Evolutionary conservation across 2,113 vertebrate species (phyloP), one percentile per base, ranked within the genome.

Genomic region (Herpetotheres cachinnans): DNA sequence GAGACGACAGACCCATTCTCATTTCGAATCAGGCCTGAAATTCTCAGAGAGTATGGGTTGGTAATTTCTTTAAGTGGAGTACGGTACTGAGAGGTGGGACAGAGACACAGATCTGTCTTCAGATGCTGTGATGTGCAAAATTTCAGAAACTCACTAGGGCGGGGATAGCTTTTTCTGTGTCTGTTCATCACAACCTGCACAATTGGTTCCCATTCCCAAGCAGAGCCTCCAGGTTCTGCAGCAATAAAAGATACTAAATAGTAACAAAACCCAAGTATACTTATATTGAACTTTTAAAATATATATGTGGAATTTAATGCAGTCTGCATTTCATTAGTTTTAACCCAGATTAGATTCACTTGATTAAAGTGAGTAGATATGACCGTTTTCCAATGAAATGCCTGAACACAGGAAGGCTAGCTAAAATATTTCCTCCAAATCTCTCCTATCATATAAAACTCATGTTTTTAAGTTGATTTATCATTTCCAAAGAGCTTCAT

Each of bases 321-420:
- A 86, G 56, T 16, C 72, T 89, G 86, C 15, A 81, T 93, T 89
- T 86, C 42, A 83, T 95, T 93, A 93, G 29, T 78, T 97, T 94
- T 61, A 91, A 73, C 32, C 11, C 40, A 59, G 36, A 83, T 13
- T 89, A 47, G 59, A 62, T 78, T 90, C 62, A 77, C n/a, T 90
- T 86, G 47, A 89, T 66, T 76, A 34, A 90, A 90, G 34, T 42
- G 18, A 83, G 46, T 58, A 86, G 50, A 82, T 80, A 77, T 0
- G 49, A 55, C 36, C 11, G 44, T 70, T 93, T 89, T 32, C 76
- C 56, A 86, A 66, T 13, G 1, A 91, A 76, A 93, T 55, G 20
- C 38, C 38, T 44, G n/a, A 67, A 94, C 83, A 58, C 16, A 67
- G 71, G 47, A 76, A 93, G 5, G 13, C 9, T 46, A 54, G 44